These are phyloP conservation scores for Ditylenchus dipsaci DNA, from an alignment of 1,140 invertebrate species.

Conservation along the genomic window DNA sequence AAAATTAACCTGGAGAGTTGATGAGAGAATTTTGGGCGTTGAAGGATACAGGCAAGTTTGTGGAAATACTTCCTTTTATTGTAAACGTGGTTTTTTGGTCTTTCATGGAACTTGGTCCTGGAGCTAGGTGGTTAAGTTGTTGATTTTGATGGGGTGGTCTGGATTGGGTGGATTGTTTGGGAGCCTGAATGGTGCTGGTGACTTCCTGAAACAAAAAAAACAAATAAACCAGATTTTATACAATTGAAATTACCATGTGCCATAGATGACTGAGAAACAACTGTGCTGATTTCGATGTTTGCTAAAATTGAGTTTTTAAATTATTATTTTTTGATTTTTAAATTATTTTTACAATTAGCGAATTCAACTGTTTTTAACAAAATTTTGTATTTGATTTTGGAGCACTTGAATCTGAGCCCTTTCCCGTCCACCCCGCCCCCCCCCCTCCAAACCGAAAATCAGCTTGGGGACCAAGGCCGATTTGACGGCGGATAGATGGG, in stretches of 20 bases:
- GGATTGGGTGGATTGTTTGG: neutral
- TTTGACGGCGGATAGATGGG: too few species aligned
- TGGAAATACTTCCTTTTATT: constrained; percentile 41
- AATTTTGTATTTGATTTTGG: neutral
- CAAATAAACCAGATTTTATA: constrained; percentile 2
- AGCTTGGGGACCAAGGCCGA: too few species aligned
- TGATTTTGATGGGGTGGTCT: constrained; percentile 3
- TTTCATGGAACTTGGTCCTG: constrained; percentile 4
- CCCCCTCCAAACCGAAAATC: too few species aligned
- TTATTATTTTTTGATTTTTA: neutral
- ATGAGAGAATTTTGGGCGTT: constrained; percentile 37
- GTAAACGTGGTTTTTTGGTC: constrained; percentile 33
- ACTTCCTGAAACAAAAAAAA: constrained; percentile 1
- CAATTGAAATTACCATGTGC: constrained; percentile 19
- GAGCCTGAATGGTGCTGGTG: neutral
- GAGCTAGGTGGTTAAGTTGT: neutral
- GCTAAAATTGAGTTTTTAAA: constrained; percentile 18
- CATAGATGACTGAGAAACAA: constrained; percentile 35
- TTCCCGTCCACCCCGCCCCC: too few species aligned
- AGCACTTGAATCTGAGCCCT: neutral
- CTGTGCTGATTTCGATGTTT: constrained; percentile 44
- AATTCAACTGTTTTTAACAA: neutral
- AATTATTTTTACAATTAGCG: neutral
- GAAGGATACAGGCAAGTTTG: constrained; percentile 33
- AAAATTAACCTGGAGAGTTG: constrained; percentile 43